Base-by-base conservation (phyloP, 2,113 vertebrate genomes). In the Plectropomus leopardus region DNA sequence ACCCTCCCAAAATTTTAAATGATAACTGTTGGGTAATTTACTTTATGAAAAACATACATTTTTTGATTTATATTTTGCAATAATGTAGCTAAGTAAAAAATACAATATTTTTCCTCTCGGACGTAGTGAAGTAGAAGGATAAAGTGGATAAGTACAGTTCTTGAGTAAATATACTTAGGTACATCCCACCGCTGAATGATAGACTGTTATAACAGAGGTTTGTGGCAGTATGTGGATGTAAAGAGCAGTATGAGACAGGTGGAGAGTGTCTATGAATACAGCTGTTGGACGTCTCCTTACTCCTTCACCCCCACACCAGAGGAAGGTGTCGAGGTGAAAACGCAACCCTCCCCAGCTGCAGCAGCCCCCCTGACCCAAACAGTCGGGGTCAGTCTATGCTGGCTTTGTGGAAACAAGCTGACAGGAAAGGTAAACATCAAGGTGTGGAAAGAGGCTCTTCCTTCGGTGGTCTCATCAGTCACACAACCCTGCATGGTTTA, bases 341-440 rank as follows among this genome's bases (percentile, higher is more conserved):
- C 58, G 83, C n/a, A 85, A 47, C 26, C 53, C 81, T 88, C 66
- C 70, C 64, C 83, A 85, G 86, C 86, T 90, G 86, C 78, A 78
- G 76, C 78, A 78, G 76, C 11, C 57, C 28, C 68, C 86, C 64
- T 75, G 79, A 82, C 73, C 88, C 82, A 79, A 88, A 82, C 77
- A 86, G 69, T 51, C 34, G 1, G 47, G 57, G 61, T 64, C 69
- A 53, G 61, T 64, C 69, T 55, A 66, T 21, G 3, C 30, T 54
- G 82, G 69, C 8, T 85, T 66, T 84, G 75, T 90, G 87, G 87
- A 89, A 90, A 90, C 86, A 91, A 86, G 73, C 83, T 90, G 92
- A 90, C 92, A 88, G 89, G 71, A 88, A 83, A 77, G 42, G 86
- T 93, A 92, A 93, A 93, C 91, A 91, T 1, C 16, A 65, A 92